Base-by-base conservation (phyloP, 2,888 invertebrate species). In the Leucoptera coffeella region DNA sequence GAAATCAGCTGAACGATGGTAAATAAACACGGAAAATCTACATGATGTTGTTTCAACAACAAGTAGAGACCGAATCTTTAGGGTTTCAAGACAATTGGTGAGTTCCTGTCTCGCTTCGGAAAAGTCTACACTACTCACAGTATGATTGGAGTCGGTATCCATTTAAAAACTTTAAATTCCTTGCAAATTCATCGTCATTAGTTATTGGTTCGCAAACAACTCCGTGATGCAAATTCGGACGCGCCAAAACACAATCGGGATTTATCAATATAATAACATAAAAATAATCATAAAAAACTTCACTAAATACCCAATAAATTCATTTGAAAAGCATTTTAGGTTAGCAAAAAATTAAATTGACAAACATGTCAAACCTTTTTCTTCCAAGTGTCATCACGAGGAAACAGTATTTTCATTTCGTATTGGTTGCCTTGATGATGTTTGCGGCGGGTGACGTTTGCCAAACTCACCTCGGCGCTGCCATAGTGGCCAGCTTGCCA, bases 321-420 rank as follows among this genome's bases (percentile, higher is more conserved):
- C 64, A 64, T 67, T 67, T 62, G 65, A 64, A 58, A 67, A 67
- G 67, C 69, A 69, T 69, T 69, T 69, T 69, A 65, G 67, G 69
- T 69, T 67, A 69, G 64, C 65, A 65, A 69, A 69, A 65, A 67
- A 59, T 44, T 51, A 50, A 47, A 59, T 53, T 67, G 67, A 64
- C 69, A 60, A 54, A 42, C 58, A 64, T 65, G 67, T 64, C 65
- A 65, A 48, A 69, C 67, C 67, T 69, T 69, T 65, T 67, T 69
- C 60, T 65, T 69, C 64, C 62, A 57, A 49, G 41, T 67, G 67
- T 61, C 69, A 65, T 65, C 58, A 56, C 59, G 53, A 47, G 50
- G 57, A 50, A 65, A 41, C 50, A 65, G 44, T 56, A 69, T 67
- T 67, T 62, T 62, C 67, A 69, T 67, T 58, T 55, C 50, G 51